phyloP scores from a whole-genome alignment of 2,888 invertebrate genomes.

The Drymonia ruficornis region DNA sequence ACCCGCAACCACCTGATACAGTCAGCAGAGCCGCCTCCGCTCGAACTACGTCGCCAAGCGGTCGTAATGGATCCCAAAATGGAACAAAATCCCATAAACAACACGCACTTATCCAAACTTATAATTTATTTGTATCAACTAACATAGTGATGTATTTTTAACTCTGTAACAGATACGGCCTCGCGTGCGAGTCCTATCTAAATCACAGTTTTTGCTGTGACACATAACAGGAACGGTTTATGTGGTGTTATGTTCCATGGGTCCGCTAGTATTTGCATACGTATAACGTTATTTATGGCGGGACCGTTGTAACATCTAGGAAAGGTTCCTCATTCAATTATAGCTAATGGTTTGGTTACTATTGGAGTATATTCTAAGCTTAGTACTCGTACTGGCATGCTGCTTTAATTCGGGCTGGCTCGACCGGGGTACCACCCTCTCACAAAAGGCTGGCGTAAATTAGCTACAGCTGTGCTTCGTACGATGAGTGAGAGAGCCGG shows the following conservation, averaged over 20 bases:
- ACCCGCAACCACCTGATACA: no score
- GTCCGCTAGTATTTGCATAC: constrained; percentile 32
- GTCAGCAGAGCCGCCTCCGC: no score
- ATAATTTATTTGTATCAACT: background rate
- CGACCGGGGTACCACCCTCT: no score
- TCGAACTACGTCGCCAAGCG: no score
- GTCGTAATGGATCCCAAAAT: no score
- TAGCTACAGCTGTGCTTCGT: no score
- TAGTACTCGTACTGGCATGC: no score
- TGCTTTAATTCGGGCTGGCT: no score
- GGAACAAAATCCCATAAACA: background rate
- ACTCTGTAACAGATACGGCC: constrained; percentile 36
- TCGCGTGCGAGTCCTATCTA: constrained; percentile 35
- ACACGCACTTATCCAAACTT: background rate
- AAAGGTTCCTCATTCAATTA: constrained; percentile 5
- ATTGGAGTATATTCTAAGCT: no score
- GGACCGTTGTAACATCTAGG: constrained; percentile 17
- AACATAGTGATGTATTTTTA: constrained; percentile 11
- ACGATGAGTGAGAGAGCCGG: no score
- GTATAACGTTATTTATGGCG: constrained; percentile 30
- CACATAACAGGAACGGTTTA: constrained; percentile 29
- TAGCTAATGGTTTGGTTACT: background rate
- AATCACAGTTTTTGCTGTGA: constrained; percentile 37
- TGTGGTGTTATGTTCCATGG: constrained; percentile 31
- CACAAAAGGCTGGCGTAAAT: no score